These are phyloP conservation scores for Pedicia rivosa DNA, from an alignment of 2,888 invertebrate genomes.

Conservation along the genomic window DNA sequence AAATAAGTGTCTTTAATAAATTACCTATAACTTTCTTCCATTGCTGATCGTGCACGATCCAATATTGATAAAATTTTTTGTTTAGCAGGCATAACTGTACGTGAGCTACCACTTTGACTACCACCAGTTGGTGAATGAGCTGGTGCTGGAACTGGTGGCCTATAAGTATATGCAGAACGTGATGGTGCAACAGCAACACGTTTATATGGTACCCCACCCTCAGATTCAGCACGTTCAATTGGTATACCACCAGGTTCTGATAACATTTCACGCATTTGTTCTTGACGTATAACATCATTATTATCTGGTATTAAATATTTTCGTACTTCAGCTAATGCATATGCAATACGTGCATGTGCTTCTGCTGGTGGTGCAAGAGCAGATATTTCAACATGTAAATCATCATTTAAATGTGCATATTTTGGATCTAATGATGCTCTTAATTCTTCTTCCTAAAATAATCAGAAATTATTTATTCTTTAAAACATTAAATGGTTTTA, in stretches of 20 bases:
- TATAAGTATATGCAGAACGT: not conserved
- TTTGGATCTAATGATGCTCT: slow-evolving; percentile 81
- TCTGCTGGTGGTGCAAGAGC: slow-evolving; percentile 84
- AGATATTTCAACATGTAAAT: slow-evolving; percentile 82
- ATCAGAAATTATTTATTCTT: no score
- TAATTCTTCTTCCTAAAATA: slow-evolving; percentile 85
- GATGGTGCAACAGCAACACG: not conserved
- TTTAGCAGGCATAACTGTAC: slow-evolving; percentile 46
- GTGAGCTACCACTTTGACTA: slow-evolving; percentile 17
- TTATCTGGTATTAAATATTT: slow-evolving; percentile 62
- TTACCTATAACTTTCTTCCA: slow-evolving; percentile 61
- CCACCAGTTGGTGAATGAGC: slow-evolving; percentile 18
- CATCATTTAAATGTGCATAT: slow-evolving; percentile 81
- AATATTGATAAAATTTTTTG: slow-evolving; percentile 72
- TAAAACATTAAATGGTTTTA: no score
- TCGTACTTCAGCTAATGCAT: slow-evolving; percentile 64
- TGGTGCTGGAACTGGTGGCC: slow-evolving; percentile 20
- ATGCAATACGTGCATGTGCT: slow-evolving; percentile 73
- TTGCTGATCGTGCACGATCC: slow-evolving; percentile 64
- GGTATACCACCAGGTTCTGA: slow-evolving; percentile 2
- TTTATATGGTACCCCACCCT: slow-evolving; percentile 2
- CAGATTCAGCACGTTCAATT: not conserved
- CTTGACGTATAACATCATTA: slow-evolving; percentile 69
- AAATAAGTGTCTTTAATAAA: no score
- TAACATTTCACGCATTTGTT: slow-evolving; percentile 66